Evolutionary conservation across 2,888 invertebrate species (phyloP).

Genomic region (Dexiosoma caninum): DNA sequence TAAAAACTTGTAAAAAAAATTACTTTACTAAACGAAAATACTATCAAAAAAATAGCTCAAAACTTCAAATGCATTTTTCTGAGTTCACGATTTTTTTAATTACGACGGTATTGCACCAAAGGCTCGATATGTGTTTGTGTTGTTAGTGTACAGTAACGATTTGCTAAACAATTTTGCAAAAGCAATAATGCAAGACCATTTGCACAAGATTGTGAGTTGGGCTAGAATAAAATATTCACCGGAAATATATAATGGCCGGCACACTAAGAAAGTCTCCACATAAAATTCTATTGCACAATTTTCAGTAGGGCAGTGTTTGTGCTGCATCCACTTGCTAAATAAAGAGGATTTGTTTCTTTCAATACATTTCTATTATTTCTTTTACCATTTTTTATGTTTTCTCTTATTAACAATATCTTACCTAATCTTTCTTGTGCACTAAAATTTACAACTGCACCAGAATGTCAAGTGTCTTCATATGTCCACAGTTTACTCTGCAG

Average conservation of each 20-base stretch:
- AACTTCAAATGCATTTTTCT: too few species aligned
- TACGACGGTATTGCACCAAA: too few species aligned
- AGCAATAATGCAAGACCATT: too few species aligned
- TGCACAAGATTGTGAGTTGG: too few species aligned
- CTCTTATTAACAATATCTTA: neutral
- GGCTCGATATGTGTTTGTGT: too few species aligned
- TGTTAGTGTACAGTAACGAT: too few species aligned
- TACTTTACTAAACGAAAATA: too few species aligned
- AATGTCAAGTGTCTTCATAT: conserved; percentile 53
- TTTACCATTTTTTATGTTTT: neutral
- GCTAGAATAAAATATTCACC: neutral
- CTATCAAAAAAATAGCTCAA: too few species aligned
- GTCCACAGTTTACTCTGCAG: conserved; percentile 48
- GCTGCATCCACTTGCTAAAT: conserved; percentile 48
- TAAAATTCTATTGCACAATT: neutral
- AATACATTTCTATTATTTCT: neutral
- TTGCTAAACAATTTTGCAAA: too few species aligned
- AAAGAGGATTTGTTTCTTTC: neutral
- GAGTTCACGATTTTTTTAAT: too few species aligned
- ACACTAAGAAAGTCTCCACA: neutral
- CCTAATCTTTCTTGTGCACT: neutral
- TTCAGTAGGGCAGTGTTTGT: neutral
- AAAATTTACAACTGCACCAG: neutral
- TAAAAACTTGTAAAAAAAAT: too few species aligned
- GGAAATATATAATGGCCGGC: neutral